These are phyloP conservation scores for Pseudachorutes palmiensis DNA, from an alignment of 1,140 invertebrate species.

Conservation along the genomic window DNA sequence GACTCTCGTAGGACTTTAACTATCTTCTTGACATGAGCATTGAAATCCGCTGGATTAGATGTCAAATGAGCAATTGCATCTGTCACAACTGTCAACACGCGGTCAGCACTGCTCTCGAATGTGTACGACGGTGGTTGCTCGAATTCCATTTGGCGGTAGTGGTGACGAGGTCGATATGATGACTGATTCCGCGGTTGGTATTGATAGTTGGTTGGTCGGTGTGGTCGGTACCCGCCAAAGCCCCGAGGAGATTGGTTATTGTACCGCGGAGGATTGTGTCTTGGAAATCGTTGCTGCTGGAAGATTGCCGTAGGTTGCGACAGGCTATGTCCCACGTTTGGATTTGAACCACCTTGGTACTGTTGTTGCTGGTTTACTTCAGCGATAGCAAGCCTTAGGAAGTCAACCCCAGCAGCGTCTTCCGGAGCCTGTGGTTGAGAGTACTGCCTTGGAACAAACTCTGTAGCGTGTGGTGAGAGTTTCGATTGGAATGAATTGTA, in stretches of 20 bases:
- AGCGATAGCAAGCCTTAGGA: not conserved
- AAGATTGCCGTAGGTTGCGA: too few species aligned
- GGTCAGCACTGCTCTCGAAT: not conserved
- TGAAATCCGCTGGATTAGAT: constrained; percentile 23
- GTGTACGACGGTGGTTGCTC: too few species aligned
- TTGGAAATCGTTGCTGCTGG: not conserved
- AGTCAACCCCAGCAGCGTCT: not conserved
- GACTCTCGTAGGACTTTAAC: constrained; percentile 23
- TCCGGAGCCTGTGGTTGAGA: constrained; percentile 1
- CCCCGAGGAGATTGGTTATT: too few species aligned
- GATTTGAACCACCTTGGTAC: not conserved
- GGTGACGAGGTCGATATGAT: not conserved
- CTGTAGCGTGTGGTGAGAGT: not conserved
- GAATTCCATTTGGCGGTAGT: constrained; percentile 8
- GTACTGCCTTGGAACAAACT: constrained; percentile 4
- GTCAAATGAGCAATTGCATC: constrained; percentile 30
- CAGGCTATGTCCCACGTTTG: too few species aligned
- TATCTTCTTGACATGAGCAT: constrained; percentile 15
- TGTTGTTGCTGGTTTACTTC: not conserved
- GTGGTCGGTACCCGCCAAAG: not conserved
- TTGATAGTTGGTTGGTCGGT: not conserved
- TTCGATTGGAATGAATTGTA: not conserved
- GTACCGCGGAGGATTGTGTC: not conserved
- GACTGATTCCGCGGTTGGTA: not conserved
- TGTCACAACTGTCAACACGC: constrained; percentile 20